phyloP scores from a whole-genome alignment of 1,140 invertebrate genomes.

The Cotesia glomerata region DNA sequence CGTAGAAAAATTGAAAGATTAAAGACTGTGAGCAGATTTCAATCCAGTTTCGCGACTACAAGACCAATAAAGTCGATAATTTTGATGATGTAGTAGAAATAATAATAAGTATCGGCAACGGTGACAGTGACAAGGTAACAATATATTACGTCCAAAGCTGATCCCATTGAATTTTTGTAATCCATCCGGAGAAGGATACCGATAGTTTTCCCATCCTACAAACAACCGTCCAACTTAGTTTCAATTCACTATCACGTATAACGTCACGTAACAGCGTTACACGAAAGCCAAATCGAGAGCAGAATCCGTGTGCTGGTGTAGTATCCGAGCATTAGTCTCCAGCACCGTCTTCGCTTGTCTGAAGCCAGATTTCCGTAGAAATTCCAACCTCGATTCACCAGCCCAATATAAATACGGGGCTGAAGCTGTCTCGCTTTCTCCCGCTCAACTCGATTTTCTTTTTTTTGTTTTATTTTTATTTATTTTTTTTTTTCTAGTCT shows the following conservation, averaged over 20 bases:
- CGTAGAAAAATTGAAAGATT: too few species aligned
- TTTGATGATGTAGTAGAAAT: neutral
- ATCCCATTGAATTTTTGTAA: slow-evolving; percentile 54
- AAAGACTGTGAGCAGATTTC: too few species aligned
- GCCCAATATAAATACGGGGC: slow-evolving; percentile 48
- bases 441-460: neutral
- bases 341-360: slow-evolving; percentile 43
- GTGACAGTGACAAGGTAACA: slow-evolving; percentile 51
- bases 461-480: neutral
- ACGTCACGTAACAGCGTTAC: slow-evolving; percentile 29
- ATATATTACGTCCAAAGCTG: slow-evolving; percentile 30
- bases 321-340: slow-evolving; percentile 41
- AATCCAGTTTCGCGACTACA: too few species aligned
- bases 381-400: slow-evolving; percentile 52
- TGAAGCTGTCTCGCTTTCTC: slow-evolving; percentile 23
- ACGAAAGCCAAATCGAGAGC: slow-evolving; percentile 22
- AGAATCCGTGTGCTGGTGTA: neutral
- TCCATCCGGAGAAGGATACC: slow-evolving; percentile 38
- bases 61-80: too few species aligned
- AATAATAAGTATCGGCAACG: slow-evolving; percentile 41
- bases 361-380: slow-evolving; percentile 46
- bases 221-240: slow-evolving; percentile 3
- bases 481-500: slow-evolving; percentile 20
- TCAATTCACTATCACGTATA: slow-evolving; percentile 24
- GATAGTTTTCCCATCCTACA: slow-evolving; percentile 3